A percentile compares a stretch with the other conserved stretches of the same genome.
These are phyloP conservation scores for Dryococelus australis DNA, from an alignment of 2,888 invertebrate species.

Conservation along the genomic window DNA sequence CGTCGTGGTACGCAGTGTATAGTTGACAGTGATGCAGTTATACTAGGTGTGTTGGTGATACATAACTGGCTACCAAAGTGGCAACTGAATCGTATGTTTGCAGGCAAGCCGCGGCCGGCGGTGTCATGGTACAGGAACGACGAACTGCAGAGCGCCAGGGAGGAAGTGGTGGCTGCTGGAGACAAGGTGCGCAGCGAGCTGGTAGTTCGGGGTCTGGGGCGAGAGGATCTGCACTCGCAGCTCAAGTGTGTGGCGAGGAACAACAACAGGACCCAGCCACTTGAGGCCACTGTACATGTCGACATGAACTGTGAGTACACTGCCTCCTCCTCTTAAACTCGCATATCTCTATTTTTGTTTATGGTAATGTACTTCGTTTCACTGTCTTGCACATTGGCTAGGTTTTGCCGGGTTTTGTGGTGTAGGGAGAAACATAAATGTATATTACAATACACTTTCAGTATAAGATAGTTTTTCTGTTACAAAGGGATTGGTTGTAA, in stretches of 20 bases:
- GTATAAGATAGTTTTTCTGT: too few species aligned
- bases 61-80: too few species aligned
- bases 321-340: neutral
- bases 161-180: slow-evolving; percentile 52
- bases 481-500: too few species aligned
- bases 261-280: slow-evolving; percentile 80
- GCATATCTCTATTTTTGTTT: too few species aligned
- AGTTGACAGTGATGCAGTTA: too few species aligned
- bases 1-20: too few species aligned
- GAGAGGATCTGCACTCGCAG: slow-evolving; percentile 83
- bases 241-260: slow-evolving; percentile 86
- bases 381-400: too few species aligned
- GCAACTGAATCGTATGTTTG: slow-evolving; percentile 30
- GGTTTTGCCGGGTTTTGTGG: too few species aligned
- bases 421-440: too few species aligned
- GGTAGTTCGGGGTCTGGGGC: slow-evolving; percentile 74
- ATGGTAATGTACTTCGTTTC: too few species aligned
- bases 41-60: too few species aligned
- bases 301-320: slow-evolving; percentile 90
- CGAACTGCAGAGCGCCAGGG: slow-evolving; percentile 64
- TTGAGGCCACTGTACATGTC: slow-evolving; percentile 82
- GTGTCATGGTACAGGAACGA: slow-evolving; percentile 84
- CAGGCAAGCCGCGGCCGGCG: slow-evolving; percentile 79
- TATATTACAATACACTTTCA: too few species aligned
- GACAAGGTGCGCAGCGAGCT: slow-evolving; percentile 73